Evolutionary conservation across 2,888 invertebrate genomes (phyloP), one percentile per base, ranked within the genome.

Genomic region (Podotricha telesiphe): DNA sequence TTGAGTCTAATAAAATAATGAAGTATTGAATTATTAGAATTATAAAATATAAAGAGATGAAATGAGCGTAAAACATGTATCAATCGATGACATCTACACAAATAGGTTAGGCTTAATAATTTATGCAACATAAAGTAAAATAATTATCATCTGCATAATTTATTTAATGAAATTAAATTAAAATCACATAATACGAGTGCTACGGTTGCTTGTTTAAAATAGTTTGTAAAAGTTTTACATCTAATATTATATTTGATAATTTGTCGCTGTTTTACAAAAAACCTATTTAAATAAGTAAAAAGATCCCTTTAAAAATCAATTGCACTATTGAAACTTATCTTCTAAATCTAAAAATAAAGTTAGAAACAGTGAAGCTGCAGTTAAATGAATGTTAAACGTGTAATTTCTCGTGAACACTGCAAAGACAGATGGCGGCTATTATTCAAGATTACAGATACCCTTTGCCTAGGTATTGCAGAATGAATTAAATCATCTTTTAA

Each of bases 351-450:
- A 70, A 71, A 68, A 63, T 68, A 65, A 42, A 64, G 71, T 69
- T 64, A 69, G 69, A 67, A 71, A 68, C 68, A 69, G 72, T 68
- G 58, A 66, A 69, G 70, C 72, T 72, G 69, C 64, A 71, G 68
- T 66, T 74, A 79, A 77, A 80, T 81, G 80, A 80, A 80, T 79
- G 78, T 78, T 79, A 81, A 79, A 79, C 78, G 80, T 82, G 81
- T 85, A 83, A 86, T 86, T 86, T 82, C 81, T 80, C 80, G 83
- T 80, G 81, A 81, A 81, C 76, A 77, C 78, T 75, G 75, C 76
- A 77, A 81, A 84, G 88, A 88, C 81, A 84, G 83, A 88, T 86
- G 79, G 81, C 75, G 58, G 68, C 79, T 81, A 88, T 88, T 87
- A 87, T 80, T 88, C 86, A 86, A 86, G 88, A 86, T 86, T 87